Conservation (phyloP, 2,113 vertebrate genomes). For the Takifugu flavidus region DNA sequence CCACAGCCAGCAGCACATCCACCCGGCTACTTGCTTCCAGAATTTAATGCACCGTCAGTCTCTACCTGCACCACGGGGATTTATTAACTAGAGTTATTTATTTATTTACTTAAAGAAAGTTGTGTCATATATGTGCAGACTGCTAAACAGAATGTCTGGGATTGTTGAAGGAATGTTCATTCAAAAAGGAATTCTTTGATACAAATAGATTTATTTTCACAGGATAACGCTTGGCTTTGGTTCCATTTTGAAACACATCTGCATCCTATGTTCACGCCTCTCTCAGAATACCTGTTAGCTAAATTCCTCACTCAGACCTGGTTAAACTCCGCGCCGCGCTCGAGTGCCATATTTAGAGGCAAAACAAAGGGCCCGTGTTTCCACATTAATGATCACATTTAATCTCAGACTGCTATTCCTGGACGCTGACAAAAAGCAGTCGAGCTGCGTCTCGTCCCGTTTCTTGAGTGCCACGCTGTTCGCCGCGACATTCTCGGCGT, state of each 20-base stretch:
- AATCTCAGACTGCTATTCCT: constrained; percentile 33
- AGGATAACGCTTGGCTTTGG: neutral
- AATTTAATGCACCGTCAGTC: too few relatives aligned
- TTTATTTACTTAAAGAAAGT: too few relatives aligned
- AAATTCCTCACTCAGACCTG: constrained; percentile 36
- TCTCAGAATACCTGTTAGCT: constrained; percentile 16
- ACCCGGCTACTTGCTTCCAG: too few relatives aligned
- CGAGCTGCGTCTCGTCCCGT: constrained; percentile 25
- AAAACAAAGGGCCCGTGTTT: constrained; percentile 38
- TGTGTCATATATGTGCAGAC: too few relatives aligned
- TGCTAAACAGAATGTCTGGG: too few relatives aligned
- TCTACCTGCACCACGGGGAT: too few relatives aligned
- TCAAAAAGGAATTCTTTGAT: too few relatives aligned
- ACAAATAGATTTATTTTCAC: neutral
- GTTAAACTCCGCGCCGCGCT: constrained; percentile 23
- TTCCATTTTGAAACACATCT: constrained; percentile 7
- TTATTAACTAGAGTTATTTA: too few relatives aligned
- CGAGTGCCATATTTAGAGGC: constrained; percentile 19
- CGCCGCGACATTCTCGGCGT: constrained; percentile 31
- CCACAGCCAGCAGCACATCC: too few relatives aligned
- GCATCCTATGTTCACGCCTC: neutral
- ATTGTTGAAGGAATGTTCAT: too few relatives aligned
- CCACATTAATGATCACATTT: constrained; percentile 41
- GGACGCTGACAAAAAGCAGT: constrained; percentile 27
- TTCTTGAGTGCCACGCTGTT: constrained; percentile 32